Conservation (phyloP, 2,888 invertebrate species). For the Neoaliturus tenellus region DNA sequence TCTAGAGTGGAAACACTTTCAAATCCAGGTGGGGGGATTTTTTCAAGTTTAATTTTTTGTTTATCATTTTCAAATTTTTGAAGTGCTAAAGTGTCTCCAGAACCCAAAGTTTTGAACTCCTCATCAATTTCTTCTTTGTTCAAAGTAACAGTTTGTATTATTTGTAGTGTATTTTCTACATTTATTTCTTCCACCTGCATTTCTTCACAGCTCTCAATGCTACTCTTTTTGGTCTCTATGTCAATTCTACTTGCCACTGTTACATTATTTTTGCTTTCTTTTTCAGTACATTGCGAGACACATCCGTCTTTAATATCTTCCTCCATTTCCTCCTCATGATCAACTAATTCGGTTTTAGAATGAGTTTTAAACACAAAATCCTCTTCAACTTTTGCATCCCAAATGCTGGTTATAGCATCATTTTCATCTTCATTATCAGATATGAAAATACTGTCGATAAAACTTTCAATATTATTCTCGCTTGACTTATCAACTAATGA, state of each 20-base stretch:
- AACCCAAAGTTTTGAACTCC: neutral
- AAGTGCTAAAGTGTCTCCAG: neutral
- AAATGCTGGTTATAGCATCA: neutral
- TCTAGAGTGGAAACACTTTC: neutral
- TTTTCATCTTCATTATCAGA: slow-evolving; percentile 60
- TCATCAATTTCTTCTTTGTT: neutral
- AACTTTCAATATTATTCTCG: neutral
- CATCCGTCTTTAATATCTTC: neutral
- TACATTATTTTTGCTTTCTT: neutral
- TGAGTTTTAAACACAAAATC: neutral
- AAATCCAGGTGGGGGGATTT: slow-evolving; percentile 9
- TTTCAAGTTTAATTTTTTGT: neutral
- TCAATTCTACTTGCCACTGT: neutral
- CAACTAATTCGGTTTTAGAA: neutral
- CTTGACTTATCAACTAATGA: neutral
- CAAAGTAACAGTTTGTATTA: neutral
- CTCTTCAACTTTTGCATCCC: neutral
- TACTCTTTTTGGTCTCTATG: neutral
- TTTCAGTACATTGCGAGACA: neutral
- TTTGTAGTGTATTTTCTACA: neutral
- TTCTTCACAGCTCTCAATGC: neutral
- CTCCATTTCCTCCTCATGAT: neutral
- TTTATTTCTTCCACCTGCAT: neutral
- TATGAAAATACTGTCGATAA: slow-evolving; percentile 32
- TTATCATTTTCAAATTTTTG: neutral